These are phyloP conservation scores for Bombylius discolor DNA, from an alignment of 2,888 invertebrate species.

Conservation along the genomic window DNA sequence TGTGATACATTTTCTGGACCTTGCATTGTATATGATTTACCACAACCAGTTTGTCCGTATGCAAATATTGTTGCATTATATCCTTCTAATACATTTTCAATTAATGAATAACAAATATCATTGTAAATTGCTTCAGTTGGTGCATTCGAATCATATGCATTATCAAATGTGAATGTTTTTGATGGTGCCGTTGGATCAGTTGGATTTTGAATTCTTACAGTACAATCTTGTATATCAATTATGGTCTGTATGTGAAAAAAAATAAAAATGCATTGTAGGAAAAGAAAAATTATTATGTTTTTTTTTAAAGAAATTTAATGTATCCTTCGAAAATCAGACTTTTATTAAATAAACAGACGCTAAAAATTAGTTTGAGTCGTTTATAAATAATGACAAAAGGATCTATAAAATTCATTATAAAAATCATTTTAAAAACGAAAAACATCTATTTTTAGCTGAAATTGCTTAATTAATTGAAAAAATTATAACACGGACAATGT, in stretches of 20 bases:
- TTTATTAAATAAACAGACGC: too few relatives aligned
- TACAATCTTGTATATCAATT: slow-evolving; percentile 48
- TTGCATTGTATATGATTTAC: slow-evolving; percentile 85
- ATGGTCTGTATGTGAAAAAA: slow-evolving; percentile 39
- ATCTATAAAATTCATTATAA: too few relatives aligned
- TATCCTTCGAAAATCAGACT: too few relatives aligned
- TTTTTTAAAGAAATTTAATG: too few relatives aligned
- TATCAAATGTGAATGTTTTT: slow-evolving; percentile 71
- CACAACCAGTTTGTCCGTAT: slow-evolving; percentile 86
- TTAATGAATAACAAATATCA: slow-evolving; percentile 69
- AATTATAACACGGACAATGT: too few relatives aligned
- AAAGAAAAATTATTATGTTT: too few relatives aligned
- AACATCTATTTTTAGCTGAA: too few relatives aligned
- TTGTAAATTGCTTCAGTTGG: slow-evolving; percentile 79
- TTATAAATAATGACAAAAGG: too few relatives aligned
- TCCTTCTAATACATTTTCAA: slow-evolving; percentile 78
- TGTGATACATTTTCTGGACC: slow-evolving; percentile 33
- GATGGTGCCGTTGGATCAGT: slow-evolving; percentile 45
- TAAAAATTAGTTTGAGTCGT: too few relatives aligned
- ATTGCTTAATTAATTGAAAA: too few relatives aligned
- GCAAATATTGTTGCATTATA: slow-evolving; percentile 90
- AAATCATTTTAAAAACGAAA: too few relatives aligned
- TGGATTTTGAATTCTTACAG: slow-evolving; percentile 51
- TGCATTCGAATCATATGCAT: slow-evolving; percentile 61
- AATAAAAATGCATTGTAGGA: too few relatives aligned